These are phyloP conservation scores for Montipora capricornis DNA, from an alignment of 64 coral and sea anemone genomes.

Conservation along the genomic window DNA sequence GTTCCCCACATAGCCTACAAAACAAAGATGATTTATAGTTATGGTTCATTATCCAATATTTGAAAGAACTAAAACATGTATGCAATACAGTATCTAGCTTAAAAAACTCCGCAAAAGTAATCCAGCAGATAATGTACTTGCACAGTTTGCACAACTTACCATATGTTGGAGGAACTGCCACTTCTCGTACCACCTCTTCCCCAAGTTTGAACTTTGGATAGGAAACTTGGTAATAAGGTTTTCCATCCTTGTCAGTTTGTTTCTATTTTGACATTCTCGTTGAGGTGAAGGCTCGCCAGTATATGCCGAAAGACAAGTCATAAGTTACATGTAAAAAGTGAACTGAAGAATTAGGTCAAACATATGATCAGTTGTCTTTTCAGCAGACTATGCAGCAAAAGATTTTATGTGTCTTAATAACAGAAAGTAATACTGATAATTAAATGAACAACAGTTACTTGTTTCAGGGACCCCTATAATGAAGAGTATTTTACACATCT, in stretches of 20 bases:
- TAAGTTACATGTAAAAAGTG: background rate
- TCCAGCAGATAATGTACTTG: background rate
- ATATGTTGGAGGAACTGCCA: slow-evolving; percentile 55
- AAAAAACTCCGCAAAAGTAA: background rate
- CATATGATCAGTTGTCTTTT: no score
- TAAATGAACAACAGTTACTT: no score
- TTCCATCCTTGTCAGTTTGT: slow-evolving; percentile 36
- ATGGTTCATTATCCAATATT: no score
- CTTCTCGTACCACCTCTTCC: slow-evolving; percentile 63
- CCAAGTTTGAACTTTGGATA: slow-evolving; percentile 36
- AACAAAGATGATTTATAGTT: background rate
- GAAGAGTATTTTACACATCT: no score
- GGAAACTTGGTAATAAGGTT: slow-evolving; percentile 2
- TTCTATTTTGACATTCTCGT: slow-evolving; percentile 55
- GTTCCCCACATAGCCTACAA: background rate
- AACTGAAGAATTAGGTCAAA: no score
- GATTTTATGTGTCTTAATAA: no score
- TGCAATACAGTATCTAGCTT: background rate
- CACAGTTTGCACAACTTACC: slow-evolving; percentile 8
- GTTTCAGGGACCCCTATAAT: no score
- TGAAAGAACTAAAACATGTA: background rate
- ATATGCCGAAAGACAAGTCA: slow-evolving; percentile 16
- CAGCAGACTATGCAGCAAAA: no score
- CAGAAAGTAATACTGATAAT: no score
- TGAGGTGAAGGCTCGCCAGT: slow-evolving; percentile 63